phyloP scores from a whole-genome alignment of 2,113 vertebrate species.

The Agapornis roseicollis region DNA sequence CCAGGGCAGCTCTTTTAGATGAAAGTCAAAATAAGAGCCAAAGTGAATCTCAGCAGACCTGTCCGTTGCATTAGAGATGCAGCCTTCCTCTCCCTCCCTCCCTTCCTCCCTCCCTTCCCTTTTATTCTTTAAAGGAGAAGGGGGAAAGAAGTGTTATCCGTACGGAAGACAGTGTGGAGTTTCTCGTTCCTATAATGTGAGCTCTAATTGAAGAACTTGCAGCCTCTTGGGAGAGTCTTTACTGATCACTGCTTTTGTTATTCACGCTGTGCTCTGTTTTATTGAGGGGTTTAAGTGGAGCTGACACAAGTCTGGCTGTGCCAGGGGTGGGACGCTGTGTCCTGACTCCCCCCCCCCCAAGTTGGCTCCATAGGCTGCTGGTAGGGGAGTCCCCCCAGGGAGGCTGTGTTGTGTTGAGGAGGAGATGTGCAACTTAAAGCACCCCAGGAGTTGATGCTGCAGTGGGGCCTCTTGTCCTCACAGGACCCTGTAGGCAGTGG shows the following conservation, averaged over 20 bases:
- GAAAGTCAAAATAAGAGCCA: constrained; percentile 73
- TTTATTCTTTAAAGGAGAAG: constrained; percentile 50
- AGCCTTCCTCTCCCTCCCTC: constrained; percentile 17
- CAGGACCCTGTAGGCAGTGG: not conserved
- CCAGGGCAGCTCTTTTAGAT: constrained; percentile 69
- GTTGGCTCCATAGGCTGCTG: rapidly evolving
- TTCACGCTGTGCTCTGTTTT: constrained; percentile 21
- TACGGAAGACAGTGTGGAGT: constrained; percentile 53
- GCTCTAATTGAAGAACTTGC: constrained; percentile 71
- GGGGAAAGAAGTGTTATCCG: constrained; percentile 33
- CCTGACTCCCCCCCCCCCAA: too few species aligned
- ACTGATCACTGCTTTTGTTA: constrained; percentile 60
- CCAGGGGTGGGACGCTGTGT: not conserved
- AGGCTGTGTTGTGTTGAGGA: not conserved
- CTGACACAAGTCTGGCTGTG: not conserved
- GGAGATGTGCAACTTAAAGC: not conserved
- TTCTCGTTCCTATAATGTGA: constrained; percentile 67
- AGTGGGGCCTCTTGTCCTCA: not conserved
- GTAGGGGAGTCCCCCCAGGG: not conserved
- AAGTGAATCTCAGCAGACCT: constrained; percentile 71
- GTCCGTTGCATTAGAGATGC: constrained; percentile 67
- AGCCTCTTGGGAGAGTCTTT: constrained; percentile 63
- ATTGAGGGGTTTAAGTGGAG: not conserved
- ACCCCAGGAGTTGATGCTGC: not conserved
- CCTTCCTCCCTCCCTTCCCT: not conserved